Evolutionary conservation across 1,140 invertebrate genomes (phyloP).

Genomic region (Nasonia longicornis): DNA sequence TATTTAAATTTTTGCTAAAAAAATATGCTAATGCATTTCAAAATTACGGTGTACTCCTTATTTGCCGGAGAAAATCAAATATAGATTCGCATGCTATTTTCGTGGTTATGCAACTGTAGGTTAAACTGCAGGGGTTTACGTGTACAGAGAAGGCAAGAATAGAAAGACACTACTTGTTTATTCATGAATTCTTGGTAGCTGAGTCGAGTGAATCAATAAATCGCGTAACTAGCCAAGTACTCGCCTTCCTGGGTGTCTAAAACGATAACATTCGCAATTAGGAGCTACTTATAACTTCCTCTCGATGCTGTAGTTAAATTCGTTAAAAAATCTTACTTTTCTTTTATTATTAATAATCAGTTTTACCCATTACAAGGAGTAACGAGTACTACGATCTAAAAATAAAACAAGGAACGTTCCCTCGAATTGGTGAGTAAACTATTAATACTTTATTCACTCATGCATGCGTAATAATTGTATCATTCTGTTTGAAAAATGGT

Average conservation of each 20-base stretch:
- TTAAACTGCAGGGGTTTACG: slow-evolving; percentile 1
- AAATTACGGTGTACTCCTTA: not conserved
- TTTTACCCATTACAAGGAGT: too few relatives aligned
- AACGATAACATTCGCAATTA: not conserved
- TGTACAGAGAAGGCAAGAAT: slow-evolving; percentile 52
- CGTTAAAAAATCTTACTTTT: not conserved
- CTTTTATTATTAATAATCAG: too few relatives aligned
- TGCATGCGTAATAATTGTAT: too few relatives aligned
- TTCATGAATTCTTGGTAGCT: slow-evolving; percentile 63
- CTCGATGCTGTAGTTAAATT: not conserved
- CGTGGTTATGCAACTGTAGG: slow-evolving; percentile 19
- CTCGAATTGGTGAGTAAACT: too few relatives aligned
- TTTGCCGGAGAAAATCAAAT: slow-evolving; percentile 32
- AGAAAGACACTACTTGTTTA: slow-evolving; percentile 63
- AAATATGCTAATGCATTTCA: not conserved
- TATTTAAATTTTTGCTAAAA: not conserved
- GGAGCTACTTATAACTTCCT: not conserved
- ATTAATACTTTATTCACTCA: too few relatives aligned
- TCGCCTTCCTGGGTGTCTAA: not conserved
- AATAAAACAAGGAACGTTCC: too few relatives aligned
- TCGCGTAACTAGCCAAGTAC: slow-evolving; percentile 52
- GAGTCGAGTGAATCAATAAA: slow-evolving; percentile 64
- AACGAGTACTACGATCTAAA: too few relatives aligned
- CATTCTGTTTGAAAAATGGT: too few relatives aligned
- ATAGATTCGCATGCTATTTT: slow-evolving; percentile 22